phyloP scores from a whole-genome alignment of 2,797 vertebrate species.

The Parauchenoglanis ngamensis region DNA sequence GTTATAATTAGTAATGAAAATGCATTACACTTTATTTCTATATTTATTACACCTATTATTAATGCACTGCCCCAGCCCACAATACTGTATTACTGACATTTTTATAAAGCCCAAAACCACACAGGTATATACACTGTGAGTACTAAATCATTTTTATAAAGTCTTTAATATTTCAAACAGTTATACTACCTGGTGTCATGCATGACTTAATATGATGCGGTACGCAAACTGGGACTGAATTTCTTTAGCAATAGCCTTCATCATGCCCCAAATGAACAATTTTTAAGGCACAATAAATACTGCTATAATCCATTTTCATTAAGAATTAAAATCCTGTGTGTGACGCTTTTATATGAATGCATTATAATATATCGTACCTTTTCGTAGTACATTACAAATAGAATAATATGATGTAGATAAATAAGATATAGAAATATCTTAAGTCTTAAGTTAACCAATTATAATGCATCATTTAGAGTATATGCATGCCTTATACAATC shows the following conservation, averaged over 20 bases:
- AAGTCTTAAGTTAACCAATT: not conserved
- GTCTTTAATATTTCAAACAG: not conserved
- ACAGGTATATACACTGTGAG: not conserved
- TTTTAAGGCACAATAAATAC: not conserved
- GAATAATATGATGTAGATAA: too few species aligned
- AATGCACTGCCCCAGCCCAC: not conserved
- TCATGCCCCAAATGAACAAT: not conserved
- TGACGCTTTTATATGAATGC: not conserved
- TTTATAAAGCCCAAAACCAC: not conserved
- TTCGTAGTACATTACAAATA: not conserved
- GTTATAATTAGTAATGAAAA: slow-evolving; percentile 8
- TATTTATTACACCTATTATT: not conserved
- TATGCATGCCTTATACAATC: not conserved
- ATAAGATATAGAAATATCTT: not conserved
- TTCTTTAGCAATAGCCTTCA: not conserved
- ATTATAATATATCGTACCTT: not conserved
- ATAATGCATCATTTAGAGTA: not conserved
- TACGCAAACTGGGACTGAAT: not conserved
- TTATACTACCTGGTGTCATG: not conserved
- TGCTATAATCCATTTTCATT: not conserved
- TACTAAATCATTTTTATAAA: not conserved
- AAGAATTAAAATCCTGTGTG: not conserved
- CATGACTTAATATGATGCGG: not conserved
- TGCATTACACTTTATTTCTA: not conserved
- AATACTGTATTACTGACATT: not conserved